Evolutionary conservation across 2,113 vertebrate genomes (phyloP).

Genomic region (Synodontis membranacea): DNA sequence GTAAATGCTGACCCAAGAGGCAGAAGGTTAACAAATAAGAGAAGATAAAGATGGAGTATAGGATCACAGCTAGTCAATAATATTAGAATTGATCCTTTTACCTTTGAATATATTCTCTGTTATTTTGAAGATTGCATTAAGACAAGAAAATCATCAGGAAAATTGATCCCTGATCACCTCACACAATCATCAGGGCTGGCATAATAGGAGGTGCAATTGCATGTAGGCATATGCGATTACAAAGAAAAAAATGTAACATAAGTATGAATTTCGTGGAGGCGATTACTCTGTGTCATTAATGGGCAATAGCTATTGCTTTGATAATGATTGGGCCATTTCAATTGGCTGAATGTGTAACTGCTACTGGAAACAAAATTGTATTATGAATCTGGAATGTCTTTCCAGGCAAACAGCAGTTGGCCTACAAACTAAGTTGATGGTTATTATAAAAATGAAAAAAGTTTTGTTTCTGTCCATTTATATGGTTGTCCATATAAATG

Average conservation of each 20-base stretch:
- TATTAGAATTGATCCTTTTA: background rate
- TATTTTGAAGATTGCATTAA: background rate
- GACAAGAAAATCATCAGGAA: constrained; percentile 1
- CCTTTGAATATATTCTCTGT: background rate
- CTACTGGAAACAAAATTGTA: background rate
- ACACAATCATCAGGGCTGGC: background rate
- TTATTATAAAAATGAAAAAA: no score
- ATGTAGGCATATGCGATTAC: background rate
- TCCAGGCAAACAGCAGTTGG: no score
- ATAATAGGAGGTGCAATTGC: background rate
- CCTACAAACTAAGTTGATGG: no score
- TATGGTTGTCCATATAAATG: background rate
- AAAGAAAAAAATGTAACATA: background rate
- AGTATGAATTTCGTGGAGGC: background rate
- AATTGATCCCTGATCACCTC: background rate
- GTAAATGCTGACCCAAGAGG: background rate
- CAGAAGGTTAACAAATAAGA: background rate
- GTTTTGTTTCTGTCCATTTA: no score
- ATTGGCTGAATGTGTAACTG: background rate
- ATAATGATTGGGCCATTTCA: background rate
- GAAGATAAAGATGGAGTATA: background rate
- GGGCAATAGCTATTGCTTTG: background rate
- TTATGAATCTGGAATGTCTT: no score
- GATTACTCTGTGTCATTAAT: background rate
- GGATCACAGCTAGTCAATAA: background rate